Evolutionary conservation across 2,888 invertebrate genomes (phyloP), one percentile per base, ranked within the genome.

Genomic region (Spodoptera littoralis): DNA sequence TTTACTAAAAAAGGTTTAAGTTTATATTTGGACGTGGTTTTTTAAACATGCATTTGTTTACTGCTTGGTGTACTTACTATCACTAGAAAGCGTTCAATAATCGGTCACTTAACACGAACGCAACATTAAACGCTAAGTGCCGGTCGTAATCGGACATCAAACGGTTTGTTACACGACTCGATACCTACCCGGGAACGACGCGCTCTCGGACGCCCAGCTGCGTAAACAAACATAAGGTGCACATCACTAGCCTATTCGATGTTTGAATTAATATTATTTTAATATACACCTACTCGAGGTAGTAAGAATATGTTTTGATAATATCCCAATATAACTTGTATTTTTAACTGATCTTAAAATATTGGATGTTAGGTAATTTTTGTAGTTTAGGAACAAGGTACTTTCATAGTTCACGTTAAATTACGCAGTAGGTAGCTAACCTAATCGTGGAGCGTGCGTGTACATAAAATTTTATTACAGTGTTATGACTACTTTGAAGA

Each of bases 71-170:
- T 78, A 79, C 76, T 71, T 46, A 53, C 76, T 80, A 79, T 76
- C 76, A 68, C 73, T 84, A 82, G 82, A 84, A 86, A 85, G 83
- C 80, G 80, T 83, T 81, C 81, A 83, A 86, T 85, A 88, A 88
- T 88, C 87, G 87, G 83, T 86, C 85, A 88, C 84, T 87, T 86
- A 85, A 83, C 85, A 85, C 79, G 79, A 81, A 84, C 77, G 78
- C 79, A 80, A 83, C 84, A 85, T 85, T 82, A 85, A 88, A 84
- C 79, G 80, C 74, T 83, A 85, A 89, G 87, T 87, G 87, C 81
- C 76, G 69, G 79, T 79, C 77, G 85, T 85, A 87, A 86, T 87
- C 84, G 82, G 79, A 87, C 88, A 83, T 87, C 87, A 86, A 88
- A 88, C 86, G 83, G 73, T 81, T 80, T 83, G 85, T 87, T 84